These are phyloP conservation scores for Nothocercus nigrocapillus DNA, from an alignment of 2,113 vertebrate genomes.

Conservation along the genomic window DNA sequence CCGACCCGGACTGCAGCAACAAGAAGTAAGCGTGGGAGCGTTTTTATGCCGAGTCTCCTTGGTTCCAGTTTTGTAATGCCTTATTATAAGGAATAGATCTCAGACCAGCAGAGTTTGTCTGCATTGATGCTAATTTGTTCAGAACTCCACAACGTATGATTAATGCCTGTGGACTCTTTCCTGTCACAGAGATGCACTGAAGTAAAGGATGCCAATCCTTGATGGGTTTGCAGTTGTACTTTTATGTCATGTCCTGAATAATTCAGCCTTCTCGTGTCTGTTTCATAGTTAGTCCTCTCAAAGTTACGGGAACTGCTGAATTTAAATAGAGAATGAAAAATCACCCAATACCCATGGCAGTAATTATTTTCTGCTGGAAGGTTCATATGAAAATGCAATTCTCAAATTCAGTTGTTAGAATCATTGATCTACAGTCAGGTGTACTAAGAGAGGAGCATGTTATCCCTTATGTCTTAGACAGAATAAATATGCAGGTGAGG, in stretches of 20 bases:
- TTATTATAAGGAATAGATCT: not conserved
- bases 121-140: slow-evolving; percentile 1
- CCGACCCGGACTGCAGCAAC: not conserved
- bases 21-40: not conserved
- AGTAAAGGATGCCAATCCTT: slow-evolving; percentile 3
- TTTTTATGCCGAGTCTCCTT: not conserved
- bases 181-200: not conserved
- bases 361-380: slow-evolving; percentile 30
- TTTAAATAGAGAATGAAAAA: slow-evolving; percentile 18
- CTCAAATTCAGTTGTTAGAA: slow-evolving; percentile 8
- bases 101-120: not conserved
- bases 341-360: not conserved
- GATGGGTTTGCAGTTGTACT: not conserved
- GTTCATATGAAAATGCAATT: slow-evolving; percentile 41
- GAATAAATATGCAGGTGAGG: not conserved
- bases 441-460: not conserved
- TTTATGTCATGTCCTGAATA: slow-evolving; percentile 10
- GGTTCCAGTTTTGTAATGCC: not conserved
- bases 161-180: slow-evolving; percentile 20
- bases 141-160: slow-evolving; percentile 19
- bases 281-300: not conserved
- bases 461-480: not conserved
- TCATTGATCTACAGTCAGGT: slow-evolving; percentile 10
- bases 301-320: not conserved
- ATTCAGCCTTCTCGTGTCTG: slow-evolving; percentile 13